Base-by-base conservation (phyloP, 2,113 vertebrate genomes). In the Forbesichthys papilliferus region DNA sequence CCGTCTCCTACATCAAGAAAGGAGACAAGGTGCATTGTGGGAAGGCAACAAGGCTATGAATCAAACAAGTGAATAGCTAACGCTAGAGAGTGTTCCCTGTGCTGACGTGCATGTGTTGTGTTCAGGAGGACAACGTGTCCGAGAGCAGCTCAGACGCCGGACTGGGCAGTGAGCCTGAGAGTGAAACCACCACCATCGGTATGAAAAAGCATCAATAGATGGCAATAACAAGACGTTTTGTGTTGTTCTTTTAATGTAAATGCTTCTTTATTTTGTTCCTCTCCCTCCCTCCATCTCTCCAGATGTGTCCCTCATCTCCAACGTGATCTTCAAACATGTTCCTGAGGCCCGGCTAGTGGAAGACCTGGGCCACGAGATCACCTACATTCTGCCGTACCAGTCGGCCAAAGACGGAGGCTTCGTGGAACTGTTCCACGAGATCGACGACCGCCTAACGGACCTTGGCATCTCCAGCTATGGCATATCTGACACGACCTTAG, bases 111-210 rank as follows among this genome's bases (percentile, higher is more conserved):
- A 56, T 34, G 54, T 61, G 0, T 42, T 51, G 5, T 88, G 51
- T 87, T 68, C 83, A 99, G 98, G 96, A 98, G 83, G 98, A 99
- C 90, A 97, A 90, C 52, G 94, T 99, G 47, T 99, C 98, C 69
- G 95, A 98, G 84, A 99, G 97, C 91, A 99, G 98, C 72, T 99
- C 98, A 73, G 98, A 98, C 64, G 98, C 96, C 65, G 98, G 98
- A 63, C 93, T 99, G 68, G 98, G 97, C 84, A 99, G 97, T 12
- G 98, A 99, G 92, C 98, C 98, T 78, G 98, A 99, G 90, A 99
- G 98, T 89, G 98, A 99, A 89, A 98, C 96, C n/a, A 89, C 96
- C 80, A 97, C 95, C 49, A 94, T 98, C 81, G 98, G 97, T 99
- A 92, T 93, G 89, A 46, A 34, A 27, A 84, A 36, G 11, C 55